Evolutionary conservation across 2,113 vertebrate genomes (phyloP).

Genomic region (Coryphaenoides rupestris): DNA sequence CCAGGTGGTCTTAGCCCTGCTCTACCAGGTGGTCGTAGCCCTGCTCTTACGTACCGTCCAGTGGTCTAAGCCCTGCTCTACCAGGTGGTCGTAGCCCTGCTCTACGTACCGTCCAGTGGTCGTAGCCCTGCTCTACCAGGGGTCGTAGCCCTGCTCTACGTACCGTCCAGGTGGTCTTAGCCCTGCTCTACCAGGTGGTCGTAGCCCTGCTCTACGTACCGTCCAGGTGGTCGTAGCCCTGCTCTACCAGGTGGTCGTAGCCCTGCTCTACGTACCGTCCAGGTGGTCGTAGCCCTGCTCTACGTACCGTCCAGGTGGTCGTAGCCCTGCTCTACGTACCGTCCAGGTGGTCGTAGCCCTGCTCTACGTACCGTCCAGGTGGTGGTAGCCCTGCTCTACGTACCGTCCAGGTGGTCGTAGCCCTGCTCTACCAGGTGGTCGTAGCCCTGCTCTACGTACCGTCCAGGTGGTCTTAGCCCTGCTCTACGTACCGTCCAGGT

Average conservation of each 20-base stretch:
- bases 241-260: conserved; percentile 76
- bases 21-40: conserved; percentile 86
- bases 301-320: conserved; percentile 75
- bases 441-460: conserved; percentile 89
- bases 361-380: too few relatives aligned
- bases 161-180: conserved; percentile 80
- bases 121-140: conserved; percentile 84
- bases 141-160: conserved; percentile 84
- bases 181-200: conserved; percentile 70
- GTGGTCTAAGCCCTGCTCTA: conserved; percentile 83
- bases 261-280: conserved; percentile 85
- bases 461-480: too few relatives aligned
- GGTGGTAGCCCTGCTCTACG: conserved; percentile 84
- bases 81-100: conserved; percentile 83
- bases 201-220: conserved; percentile 89
- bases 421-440: conserved; percentile 74
- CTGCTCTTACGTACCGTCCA: too few relatives aligned
- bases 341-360: conserved; percentile 66
- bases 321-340: conserved; percentile 89
- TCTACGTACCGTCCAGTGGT: conserved; percentile 76
- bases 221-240: conserved; percentile 71
- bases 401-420: conserved; percentile 73
- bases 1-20: conserved; percentile 80
- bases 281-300: conserved; percentile 69
- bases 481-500: conserved; percentile 80